A percentile compares a stretch with the other conserved stretches of the same genome.
Evolutionary conservation across 2,888 invertebrate species (phyloP).

Genomic region (Halocaridina rubra): DNA sequence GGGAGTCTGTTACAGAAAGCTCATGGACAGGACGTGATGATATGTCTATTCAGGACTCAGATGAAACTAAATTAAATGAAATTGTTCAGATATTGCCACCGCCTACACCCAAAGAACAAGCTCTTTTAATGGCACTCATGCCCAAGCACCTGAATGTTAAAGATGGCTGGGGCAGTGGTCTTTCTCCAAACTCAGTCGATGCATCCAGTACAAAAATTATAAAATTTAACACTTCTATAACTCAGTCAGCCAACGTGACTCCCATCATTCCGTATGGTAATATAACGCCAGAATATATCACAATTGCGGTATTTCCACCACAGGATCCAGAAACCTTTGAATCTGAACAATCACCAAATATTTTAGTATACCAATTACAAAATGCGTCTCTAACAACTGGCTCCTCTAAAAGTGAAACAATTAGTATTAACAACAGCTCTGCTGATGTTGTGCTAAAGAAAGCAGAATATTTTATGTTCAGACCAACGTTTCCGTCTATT

Average conservation of each 20-base stretch:
- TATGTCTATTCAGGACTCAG: no score
- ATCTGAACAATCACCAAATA: no score
- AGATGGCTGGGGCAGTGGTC: background rate
- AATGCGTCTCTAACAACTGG: no score
- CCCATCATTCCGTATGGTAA: background rate
- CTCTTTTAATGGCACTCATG: background rate
- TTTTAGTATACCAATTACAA: no score
- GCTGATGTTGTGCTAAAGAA: no score
- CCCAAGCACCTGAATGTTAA: background rate
- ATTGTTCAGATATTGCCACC: background rate
- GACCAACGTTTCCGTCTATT: no score
- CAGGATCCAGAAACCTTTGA: background rate
- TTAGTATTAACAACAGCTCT: no score
- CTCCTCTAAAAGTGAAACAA: no score
- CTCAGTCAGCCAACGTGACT: background rate
- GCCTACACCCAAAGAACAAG: background rate
- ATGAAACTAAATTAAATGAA: background rate
- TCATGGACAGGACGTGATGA: no score
- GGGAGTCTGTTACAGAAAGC: no score
- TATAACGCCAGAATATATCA: background rate
- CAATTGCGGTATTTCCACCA: background rate
- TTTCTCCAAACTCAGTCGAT: background rate
- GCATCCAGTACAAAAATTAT: background rate
- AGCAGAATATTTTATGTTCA: no score
- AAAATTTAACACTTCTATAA: background rate